Conservation (phyloP, 2,888 invertebrate species). For the Tenthredo livida region DNA sequence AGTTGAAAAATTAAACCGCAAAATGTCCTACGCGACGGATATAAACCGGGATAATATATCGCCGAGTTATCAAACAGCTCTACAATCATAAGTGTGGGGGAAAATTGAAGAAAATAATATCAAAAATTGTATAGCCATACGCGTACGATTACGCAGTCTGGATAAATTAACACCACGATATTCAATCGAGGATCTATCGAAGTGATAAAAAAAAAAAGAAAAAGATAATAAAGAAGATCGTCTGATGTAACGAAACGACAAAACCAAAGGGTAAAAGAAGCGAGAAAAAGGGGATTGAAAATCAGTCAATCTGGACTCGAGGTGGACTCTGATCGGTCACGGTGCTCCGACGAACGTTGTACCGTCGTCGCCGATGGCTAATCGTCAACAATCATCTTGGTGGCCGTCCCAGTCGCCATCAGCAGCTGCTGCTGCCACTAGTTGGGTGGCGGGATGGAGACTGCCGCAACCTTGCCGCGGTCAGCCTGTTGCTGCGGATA, state of each 20-base stretch:
- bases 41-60: not conserved
- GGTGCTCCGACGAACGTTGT: not conserved
- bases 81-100: not conserved
- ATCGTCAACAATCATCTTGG: conserved; percentile 46
- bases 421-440: conserved; percentile 34
- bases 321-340: conserved; percentile 36
- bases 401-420: conserved; percentile 51
- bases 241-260: not conserved
- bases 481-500: not conserved
- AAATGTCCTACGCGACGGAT: not conserved
- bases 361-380: conserved; percentile 40
- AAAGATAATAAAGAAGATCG: not conserved
- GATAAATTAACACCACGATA: not conserved
- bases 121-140: not conserved
- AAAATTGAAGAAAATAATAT: not conserved
- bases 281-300: not conserved
- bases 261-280: not conserved
- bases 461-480: conserved; percentile 54
- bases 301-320: not conserved
- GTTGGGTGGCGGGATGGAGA: conserved; percentile 55
- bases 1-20: not conserved
- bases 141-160: too few relatives aligned
- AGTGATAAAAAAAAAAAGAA: not conserved
- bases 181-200: not conserved
- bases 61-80: not conserved